Percentiles rank a stretch among this genome's conserved stretches.
Evolutionary conservation across 2,797 vertebrate species (phyloP).

Genomic region (Clarias platycephalus): DNA sequence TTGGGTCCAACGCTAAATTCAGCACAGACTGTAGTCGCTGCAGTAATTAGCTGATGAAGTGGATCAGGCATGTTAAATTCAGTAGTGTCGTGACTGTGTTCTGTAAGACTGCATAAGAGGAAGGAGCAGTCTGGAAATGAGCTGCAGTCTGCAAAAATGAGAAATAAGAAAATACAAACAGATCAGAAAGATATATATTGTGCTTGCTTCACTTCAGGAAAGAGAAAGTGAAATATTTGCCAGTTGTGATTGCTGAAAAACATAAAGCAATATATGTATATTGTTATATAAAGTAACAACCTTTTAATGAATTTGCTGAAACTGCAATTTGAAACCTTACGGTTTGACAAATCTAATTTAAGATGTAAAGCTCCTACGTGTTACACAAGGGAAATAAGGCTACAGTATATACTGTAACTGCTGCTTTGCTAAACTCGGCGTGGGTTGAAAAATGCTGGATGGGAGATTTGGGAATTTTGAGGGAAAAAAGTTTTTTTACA

Average conservation of each 20-base stretch:
- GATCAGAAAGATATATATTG: neutral
- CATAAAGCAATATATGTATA: neutral
- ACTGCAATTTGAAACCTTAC: neutral
- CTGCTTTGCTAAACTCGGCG: neutral
- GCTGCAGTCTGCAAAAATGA: neutral
- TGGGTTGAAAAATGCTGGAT: constrained; percentile 3
- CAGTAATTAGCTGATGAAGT: neutral
- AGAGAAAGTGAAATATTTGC: neutral
- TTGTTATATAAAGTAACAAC: neutral
- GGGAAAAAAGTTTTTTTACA: neutral
- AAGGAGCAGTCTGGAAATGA: neutral
- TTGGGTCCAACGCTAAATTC: neutral
- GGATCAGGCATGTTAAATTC: neutral
- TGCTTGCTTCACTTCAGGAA: neutral
- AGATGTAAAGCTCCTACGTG: neutral
- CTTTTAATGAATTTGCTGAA: neutral
- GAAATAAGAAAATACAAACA: neutral
- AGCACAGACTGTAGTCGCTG: neutral
- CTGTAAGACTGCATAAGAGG: too few relatives aligned
- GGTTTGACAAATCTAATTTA: neutral
- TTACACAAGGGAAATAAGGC: neutral
- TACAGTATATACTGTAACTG: neutral
- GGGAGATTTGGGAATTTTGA: neutral
- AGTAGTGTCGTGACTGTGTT: neutral
- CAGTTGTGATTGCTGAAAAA: neutral